Base-by-base conservation (phyloP, 2,797 vertebrate genomes). In the Rhinophrynus dorsalis region DNA sequence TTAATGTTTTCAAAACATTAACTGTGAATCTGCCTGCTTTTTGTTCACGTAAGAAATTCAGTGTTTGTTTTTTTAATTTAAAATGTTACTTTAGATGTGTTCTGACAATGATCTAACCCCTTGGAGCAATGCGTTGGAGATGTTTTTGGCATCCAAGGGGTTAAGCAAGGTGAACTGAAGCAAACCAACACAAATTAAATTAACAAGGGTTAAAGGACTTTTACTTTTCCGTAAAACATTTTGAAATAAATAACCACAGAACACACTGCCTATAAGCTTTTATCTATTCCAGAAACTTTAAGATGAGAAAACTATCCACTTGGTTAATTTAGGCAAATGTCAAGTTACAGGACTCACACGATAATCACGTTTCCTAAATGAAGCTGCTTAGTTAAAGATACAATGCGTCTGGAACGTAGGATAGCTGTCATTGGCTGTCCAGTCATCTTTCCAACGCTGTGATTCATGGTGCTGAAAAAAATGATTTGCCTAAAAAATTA, bases 401-500 rank as follows among this genome's bases (percentile, higher is more conserved):
- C 23, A 21, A 42, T 35, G 38, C 73, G 71, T 38, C 51, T 52
- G 67, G 15, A 67, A 40, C 62, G 45, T 38, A 55, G 57, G 54
- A 48, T 67, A 79, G 61, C 67, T 85, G 79, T 67, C 75, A 50
- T 77, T 80, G 77, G 2, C 71, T 77, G 84, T 85, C 86, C 84
- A 27, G 77, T 51, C 69, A 67, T 74, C 67, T 33, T 76, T 76
- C 15, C 21, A 1, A 6, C 0, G 0, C 52, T 57, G 42, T 74
- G 75, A 80, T 75, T 82, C 75, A 71, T 6, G 8, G 59, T 79
- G 68, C 76, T 82, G 71, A 85, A 86, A 82, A 55, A 80, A 85
- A 79, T 68, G 0, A 81, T 82, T 86, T 81, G 56, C 76, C 73
- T 82, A 65, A 81, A 82, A 84, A 81, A 83, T 78, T 75, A 78